Conservation (phyloP, 2,113 vertebrate genomes). For the Columba janthina region DNA sequence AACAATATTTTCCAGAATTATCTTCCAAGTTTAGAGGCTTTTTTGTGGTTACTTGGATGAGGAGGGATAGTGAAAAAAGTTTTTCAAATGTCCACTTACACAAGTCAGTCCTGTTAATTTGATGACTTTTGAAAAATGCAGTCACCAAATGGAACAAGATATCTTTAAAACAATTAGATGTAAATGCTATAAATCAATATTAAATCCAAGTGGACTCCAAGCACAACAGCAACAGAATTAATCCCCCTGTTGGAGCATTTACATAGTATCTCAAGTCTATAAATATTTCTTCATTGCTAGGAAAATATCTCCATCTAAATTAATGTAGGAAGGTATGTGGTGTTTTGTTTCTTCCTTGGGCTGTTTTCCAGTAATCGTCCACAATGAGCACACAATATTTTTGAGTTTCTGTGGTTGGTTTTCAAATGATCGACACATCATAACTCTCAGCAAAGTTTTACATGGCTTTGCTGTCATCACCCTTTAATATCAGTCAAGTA, state of each 20-base stretch:
- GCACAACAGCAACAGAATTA: background rate
- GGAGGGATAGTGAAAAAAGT: background rate
- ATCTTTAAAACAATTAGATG: background rate
- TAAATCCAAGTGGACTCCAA: background rate
- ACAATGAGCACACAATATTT: background rate
- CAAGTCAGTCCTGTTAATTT: background rate
- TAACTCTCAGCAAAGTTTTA: background rate
- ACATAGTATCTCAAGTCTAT: background rate
- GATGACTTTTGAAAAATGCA: background rate
- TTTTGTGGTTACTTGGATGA: background rate
- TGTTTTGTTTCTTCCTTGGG: background rate
- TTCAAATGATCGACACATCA: background rate
- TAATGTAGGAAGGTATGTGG: background rate
- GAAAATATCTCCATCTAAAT: background rate
- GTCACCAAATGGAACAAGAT: background rate
- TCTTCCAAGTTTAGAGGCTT: background rate
- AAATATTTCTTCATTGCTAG: background rate
- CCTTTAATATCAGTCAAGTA: background rate
- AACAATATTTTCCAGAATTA: background rate
- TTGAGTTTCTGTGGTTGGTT: background rate
- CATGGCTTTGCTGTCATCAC: background rate
- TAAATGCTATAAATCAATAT: background rate
- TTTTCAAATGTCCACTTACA: background rate
- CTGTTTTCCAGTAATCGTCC: background rate
- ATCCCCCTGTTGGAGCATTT: background rate